phyloP scores from a whole-genome alignment of 2,888 invertebrate genomes.

The Drosophila maculinotata region DNA sequence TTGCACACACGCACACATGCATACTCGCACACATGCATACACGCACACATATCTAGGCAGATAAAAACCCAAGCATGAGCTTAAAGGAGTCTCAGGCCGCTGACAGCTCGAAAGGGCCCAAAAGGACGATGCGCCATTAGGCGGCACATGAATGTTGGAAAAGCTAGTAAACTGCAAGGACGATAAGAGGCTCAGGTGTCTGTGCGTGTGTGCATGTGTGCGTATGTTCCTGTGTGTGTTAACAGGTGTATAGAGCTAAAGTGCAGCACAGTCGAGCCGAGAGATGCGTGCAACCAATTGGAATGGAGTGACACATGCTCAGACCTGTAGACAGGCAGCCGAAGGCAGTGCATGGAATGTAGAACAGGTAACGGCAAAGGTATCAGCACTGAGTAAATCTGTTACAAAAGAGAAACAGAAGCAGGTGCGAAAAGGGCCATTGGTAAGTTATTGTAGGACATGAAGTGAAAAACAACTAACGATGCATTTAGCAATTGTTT shows the following conservation, averaged over 20 bases:
- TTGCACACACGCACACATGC: slow-evolving; percentile 3
- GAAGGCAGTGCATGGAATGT: slow-evolving; percentile 1
- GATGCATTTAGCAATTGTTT: slow-evolving; percentile 6
- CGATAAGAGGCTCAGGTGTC: slow-evolving; percentile 25
- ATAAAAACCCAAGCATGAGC: slow-evolving; percentile 12
- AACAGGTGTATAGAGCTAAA: slow-evolving; percentile 34
- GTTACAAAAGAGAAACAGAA: not conserved
- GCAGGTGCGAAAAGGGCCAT: slow-evolving; percentile 27
- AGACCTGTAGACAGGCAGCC: slow-evolving; percentile 26
- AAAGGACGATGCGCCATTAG: slow-evolving; percentile 25
- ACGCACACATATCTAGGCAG: not conserved
- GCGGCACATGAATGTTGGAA: slow-evolving; percentile 23
- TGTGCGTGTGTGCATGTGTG: slow-evolving; percentile 1
- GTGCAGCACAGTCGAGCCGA: slow-evolving; percentile 39
- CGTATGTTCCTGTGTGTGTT: slow-evolving; percentile 30
- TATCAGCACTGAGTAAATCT: not conserved
- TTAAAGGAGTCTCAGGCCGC: slow-evolving; percentile 29
- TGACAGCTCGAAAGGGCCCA: slow-evolving; percentile 29
- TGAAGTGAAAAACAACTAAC: no score
- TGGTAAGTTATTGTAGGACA: not conserved
- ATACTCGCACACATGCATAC: slow-evolving; percentile 5
- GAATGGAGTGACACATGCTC: slow-evolving; percentile 68
- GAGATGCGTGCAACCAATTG: slow-evolving; percentile 49
- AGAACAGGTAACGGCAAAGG: not conserved
- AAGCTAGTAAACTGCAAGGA: slow-evolving; percentile 41